Evolutionary conservation across 2,888 invertebrate species (phyloP).

Genomic region (Muschampia staudingeri): DNA sequence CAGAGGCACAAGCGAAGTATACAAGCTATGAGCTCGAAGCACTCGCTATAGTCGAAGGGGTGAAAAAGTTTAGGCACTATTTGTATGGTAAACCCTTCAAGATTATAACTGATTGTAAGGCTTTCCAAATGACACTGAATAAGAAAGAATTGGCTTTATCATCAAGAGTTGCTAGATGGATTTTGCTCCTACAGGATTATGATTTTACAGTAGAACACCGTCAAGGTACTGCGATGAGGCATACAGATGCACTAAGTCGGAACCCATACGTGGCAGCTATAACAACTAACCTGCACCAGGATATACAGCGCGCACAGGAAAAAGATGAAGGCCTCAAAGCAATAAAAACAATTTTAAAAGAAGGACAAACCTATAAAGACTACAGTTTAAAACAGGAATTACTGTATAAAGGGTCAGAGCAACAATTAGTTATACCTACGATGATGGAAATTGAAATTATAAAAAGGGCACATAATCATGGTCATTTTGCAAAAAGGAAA

Average conservation of each 20-base stretch:
- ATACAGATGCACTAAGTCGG: neutral
- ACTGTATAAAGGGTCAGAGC: neutral
- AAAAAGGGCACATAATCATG: neutral
- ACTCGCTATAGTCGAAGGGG: neutral
- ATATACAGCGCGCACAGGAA: neutral
- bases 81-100: neutral
- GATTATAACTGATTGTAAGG: neutral
- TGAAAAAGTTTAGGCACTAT: neutral
- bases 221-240: neutral
- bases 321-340: neutral
- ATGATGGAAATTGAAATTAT: neutral
- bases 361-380: neutral
- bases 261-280: neutral
- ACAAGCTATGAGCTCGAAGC: neutral
- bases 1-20: neutral
- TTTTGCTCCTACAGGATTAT: neutral
- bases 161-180: neutral
- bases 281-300: neutral
- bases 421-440: neutral
- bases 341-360: neutral
- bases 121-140: neutral
- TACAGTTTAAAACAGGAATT: neutral
- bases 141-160: neutral
- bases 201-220: neutral
- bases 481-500: neutral